These are phyloP conservation scores for Ochropleura leucogaster DNA, from an alignment of 2,888 invertebrate genomes.

Conservation along the genomic window DNA sequence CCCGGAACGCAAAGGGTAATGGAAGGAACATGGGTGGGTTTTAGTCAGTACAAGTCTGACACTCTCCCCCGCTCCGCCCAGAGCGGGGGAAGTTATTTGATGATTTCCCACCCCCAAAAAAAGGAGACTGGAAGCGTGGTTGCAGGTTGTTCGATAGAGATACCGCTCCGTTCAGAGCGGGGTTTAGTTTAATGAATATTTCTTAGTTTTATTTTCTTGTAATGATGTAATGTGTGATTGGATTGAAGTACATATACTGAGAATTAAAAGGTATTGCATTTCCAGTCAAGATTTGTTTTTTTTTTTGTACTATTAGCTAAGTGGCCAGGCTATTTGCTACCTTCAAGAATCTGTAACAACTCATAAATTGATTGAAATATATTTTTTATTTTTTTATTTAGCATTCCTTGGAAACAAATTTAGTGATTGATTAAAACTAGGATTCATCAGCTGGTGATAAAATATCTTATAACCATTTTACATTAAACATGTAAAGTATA, in stretches of 20 bases:
- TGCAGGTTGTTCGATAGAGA: too few species aligned
- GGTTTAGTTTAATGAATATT: not conserved
- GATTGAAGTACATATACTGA: not conserved
- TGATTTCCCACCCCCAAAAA: too few species aligned
- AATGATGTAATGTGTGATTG: not conserved
- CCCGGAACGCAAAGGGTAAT: too few species aligned
- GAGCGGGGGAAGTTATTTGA: too few species aligned
- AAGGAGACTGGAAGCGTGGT: too few species aligned
- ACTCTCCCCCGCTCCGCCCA: too few species aligned
- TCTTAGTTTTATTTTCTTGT: not conserved
- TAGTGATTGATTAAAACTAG: not conserved
- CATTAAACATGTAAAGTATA: not conserved
- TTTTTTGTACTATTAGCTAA: not conserved
- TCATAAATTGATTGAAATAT: not conserved
- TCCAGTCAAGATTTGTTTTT: not conserved
- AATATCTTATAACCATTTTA: not conserved
- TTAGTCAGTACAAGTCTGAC: too few species aligned
- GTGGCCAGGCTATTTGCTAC: not conserved
- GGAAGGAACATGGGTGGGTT: too few species aligned
- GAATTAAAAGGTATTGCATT: not conserved
- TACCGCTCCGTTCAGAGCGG: too few species aligned
- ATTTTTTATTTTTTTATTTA: not conserved
- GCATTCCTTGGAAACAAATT: not conserved
- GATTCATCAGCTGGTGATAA: not conserved
- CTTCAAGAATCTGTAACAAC: not conserved